Evolutionary conservation across 2,888 invertebrate species (phyloP).

Genomic region (Eucriotettix oculatus): DNA sequence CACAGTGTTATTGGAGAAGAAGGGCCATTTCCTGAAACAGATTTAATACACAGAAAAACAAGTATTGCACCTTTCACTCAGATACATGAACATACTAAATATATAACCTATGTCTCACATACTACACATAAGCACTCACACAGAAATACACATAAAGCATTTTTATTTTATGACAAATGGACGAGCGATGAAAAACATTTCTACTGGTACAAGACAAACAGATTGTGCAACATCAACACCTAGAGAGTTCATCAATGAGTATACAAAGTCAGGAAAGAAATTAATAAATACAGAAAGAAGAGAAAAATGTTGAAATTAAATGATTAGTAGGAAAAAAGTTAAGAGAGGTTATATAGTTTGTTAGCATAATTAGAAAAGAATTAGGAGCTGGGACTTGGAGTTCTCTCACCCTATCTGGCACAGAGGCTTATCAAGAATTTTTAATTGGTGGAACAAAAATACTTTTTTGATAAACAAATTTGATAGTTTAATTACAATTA

Average conservation of each 20-base stretch:
- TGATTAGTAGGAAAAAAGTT: not conserved
- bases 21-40: slow-evolving; percentile 10
- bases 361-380: not conserved
- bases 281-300: not conserved
- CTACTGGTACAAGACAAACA: not conserved
- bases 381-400: not conserved
- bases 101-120: not conserved
- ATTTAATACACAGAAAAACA: slow-evolving; percentile 5
- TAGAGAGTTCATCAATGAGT: not conserved
- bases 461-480: no score
- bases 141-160: slow-evolving; percentile 8
- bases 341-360: not conserved
- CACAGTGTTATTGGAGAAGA: slow-evolving; percentile 8
- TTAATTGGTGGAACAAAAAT: no score
- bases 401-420: no score
- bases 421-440: no score
- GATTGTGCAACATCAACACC: not conserved
- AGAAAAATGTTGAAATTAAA: not conserved
- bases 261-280: not conserved
- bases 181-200: not conserved
- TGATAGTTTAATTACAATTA: no score
- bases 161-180: not conserved
- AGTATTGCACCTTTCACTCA: not conserved
- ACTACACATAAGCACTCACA: not conserved
- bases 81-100: slow-evolving; percentile 3